Percentiles rank a stretch among this genome's conserved stretches.
phyloP scores from a whole-genome alignment of 2,797 vertebrate genomes.

The Coregonus suidteri region DNA sequence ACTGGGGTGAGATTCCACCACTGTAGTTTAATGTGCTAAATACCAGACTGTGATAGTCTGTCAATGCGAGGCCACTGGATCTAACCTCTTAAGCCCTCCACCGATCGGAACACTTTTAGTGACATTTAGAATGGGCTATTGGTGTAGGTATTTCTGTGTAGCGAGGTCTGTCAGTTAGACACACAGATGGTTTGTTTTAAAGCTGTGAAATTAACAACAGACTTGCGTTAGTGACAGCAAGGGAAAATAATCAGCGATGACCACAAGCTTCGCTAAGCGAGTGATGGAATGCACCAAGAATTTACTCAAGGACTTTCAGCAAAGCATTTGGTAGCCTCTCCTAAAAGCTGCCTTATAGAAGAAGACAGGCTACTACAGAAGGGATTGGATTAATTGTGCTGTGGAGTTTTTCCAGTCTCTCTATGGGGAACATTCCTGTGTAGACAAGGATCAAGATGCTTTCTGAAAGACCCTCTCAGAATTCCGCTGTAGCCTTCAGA shows the following conservation, averaged over 20 bases:
- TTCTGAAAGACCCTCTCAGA: slow-evolving; percentile 12
- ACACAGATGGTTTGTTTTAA: slow-evolving; percentile 74
- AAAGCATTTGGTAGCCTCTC: slow-evolving; percentile 61
- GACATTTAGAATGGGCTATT: slow-evolving; percentile 59
- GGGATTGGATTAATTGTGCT: slow-evolving; percentile 18
- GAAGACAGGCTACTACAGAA: slow-evolving; percentile 19
- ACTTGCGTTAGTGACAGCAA: slow-evolving; percentile 68
- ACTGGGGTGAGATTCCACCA: not conserved
- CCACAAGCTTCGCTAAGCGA: slow-evolving; percentile 40
- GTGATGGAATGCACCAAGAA: slow-evolving; percentile 72
- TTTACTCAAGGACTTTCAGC: slow-evolving; percentile 67
- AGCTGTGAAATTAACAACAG: slow-evolving; percentile 72
- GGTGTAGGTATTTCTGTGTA: slow-evolving; percentile 36
- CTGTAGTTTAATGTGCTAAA: not conserved
- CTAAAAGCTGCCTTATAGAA: slow-evolving; percentile 47
- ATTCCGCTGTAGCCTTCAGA: not conserved
- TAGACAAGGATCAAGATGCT: slow-evolving; percentile 27
- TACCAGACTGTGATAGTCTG: not conserved
- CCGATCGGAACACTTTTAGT: slow-evolving; percentile 67
- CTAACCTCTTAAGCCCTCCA: slow-evolving; percentile 66
- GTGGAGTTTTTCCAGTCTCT: slow-evolving; percentile 3
- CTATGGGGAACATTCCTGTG: slow-evolving; percentile 5
- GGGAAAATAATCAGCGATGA: slow-evolving; percentile 26
- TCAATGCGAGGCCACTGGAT: slow-evolving; percentile 33
- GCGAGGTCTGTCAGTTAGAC: slow-evolving; percentile 47